These are phyloP conservation scores for Microctenopoma stevenorrisi DNA, from an alignment of 2,797 vertebrate genomes.

Conservation along the genomic window DNA sequence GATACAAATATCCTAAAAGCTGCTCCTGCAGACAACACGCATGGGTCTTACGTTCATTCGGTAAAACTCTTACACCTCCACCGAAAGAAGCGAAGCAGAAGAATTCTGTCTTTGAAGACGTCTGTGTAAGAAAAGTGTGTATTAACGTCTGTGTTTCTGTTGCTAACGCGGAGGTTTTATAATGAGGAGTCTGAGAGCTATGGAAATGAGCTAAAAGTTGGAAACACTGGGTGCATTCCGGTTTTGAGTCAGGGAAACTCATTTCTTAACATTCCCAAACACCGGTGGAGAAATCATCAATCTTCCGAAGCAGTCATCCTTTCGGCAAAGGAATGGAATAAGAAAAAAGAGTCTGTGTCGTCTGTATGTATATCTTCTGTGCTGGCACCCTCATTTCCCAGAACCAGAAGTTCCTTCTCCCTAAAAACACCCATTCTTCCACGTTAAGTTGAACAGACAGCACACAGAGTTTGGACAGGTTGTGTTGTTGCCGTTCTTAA, in stretches of 20 bases:
- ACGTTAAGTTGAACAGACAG: constrained; percentile 19
- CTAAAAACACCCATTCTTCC: not conserved
- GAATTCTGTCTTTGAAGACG: constrained; percentile 44
- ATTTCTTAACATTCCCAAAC: constrained; percentile 56
- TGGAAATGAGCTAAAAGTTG: constrained; percentile 59
- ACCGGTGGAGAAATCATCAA: constrained; percentile 47
- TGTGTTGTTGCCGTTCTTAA: constrained; percentile 16
- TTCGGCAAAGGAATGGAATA: constrained; percentile 9
- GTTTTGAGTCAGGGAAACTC: constrained; percentile 47
- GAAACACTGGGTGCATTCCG: constrained; percentile 28
- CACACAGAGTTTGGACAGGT: constrained; percentile 27
- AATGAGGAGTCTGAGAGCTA: constrained; percentile 47
- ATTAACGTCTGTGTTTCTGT: constrained; percentile 13
- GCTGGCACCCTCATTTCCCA: constrained; percentile 49
- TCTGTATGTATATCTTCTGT: constrained; percentile 29
- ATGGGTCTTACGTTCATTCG: constrained; percentile 26
- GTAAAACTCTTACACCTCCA: constrained; percentile 29
- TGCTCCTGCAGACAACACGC: constrained; percentile 34
- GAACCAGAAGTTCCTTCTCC: constrained; percentile 21
- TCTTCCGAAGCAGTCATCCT: constrained; percentile 52
- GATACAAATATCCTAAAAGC: constrained; percentile 39
- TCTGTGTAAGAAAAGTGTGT: constrained; percentile 3
- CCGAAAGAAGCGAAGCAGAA: constrained; percentile 17
- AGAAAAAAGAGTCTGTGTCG: constrained; percentile 23
- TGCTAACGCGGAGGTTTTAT: constrained; percentile 23